phyloP scores from a whole-genome alignment of 1,140 invertebrate genomes.

The Phymastichus coffea region DNA sequence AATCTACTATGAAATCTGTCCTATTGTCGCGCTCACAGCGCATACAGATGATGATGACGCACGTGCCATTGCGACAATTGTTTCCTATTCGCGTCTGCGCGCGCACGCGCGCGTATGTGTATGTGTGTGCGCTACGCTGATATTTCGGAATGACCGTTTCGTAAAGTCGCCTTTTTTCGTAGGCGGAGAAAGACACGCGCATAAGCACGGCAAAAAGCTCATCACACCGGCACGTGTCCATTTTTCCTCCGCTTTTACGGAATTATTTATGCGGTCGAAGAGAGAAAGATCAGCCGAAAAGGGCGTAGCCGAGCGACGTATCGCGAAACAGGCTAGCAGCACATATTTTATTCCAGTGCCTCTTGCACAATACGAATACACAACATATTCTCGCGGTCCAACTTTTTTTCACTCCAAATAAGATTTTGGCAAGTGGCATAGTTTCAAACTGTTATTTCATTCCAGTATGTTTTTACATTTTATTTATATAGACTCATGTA shows the following conservation, averaged over 20 bases:
- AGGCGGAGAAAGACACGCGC: too few species aligned
- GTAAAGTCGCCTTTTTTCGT: too few species aligned
- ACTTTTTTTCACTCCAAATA: too few species aligned
- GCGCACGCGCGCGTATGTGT: constrained; percentile 22
- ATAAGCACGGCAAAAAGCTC: neutral
- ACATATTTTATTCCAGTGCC: constrained; percentile 9
- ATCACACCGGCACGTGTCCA: neutral
- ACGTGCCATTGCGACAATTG: neutral
- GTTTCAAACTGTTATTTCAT: too few species aligned
- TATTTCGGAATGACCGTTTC: too few species aligned
- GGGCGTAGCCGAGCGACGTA: neutral
- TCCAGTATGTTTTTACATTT: too few species aligned
- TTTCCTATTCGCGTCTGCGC: neutral
- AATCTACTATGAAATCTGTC: constrained; percentile 51
- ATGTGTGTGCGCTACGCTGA: constrained; percentile 10
- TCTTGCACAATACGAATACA: too few species aligned
- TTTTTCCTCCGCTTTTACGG: constrained; percentile 43
- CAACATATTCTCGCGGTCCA: too few species aligned
- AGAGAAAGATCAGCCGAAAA: neutral
- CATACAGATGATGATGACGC: neutral
- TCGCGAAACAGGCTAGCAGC: neutral
- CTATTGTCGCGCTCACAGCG: constrained; percentile 36
- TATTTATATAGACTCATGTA: too few species aligned
- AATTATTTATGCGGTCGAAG: constrained; percentile 37
- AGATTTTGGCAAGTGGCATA: too few species aligned